Evolutionary conservation across 2,888 invertebrate genomes (phyloP), one percentile per base, ranked within the genome.

Genomic region (Gnatocerus cornutus): DNA sequence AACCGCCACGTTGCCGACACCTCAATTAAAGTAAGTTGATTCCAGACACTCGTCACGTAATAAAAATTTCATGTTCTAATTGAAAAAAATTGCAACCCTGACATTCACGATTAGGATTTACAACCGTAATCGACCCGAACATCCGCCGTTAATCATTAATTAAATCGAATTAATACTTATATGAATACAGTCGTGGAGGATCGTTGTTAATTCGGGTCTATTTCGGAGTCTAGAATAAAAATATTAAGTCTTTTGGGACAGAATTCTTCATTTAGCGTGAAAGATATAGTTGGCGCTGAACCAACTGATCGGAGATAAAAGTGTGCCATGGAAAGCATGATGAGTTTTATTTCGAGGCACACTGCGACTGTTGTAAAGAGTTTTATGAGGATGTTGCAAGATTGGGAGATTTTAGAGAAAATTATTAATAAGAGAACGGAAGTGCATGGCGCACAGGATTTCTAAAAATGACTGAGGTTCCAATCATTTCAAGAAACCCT

Each of bases 241-340:
- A 33, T 33, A 4, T 33, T n/a, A 33, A 33, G 3, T 33, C 7
- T 33, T 2, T 6, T 33, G 21, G 6, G 9, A 33, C 33, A 7
- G 33, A 33, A 21, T 21, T 21, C 21, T 21, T 21, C 21, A 4
- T 21, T 21, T 3, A 21, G 21, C 21, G 21, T 10, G 1, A 10
- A 43, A 43, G 13, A 13, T 43, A n/a, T 10, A 43, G 43, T 43
- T 43, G 43, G 43, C 43, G 10, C 7, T 12, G 43, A 12, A 43
- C 43, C 43, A 43, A 43, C 43, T 43, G 43, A 43, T 43, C 43
- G 6, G 7, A 12, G 43, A 43, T 43, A 43, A 43, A 43, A 43
- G 43, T 43, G 43, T 43, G 43, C 43, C 43, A 43, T 43, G 43
- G 12, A 10, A 43, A 43, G 1, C 3, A 27, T 8, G 27, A 10